phyloP scores from a whole-genome alignment of 1,140 invertebrate species.

The Macrosteles quadrilineatus region DNA sequence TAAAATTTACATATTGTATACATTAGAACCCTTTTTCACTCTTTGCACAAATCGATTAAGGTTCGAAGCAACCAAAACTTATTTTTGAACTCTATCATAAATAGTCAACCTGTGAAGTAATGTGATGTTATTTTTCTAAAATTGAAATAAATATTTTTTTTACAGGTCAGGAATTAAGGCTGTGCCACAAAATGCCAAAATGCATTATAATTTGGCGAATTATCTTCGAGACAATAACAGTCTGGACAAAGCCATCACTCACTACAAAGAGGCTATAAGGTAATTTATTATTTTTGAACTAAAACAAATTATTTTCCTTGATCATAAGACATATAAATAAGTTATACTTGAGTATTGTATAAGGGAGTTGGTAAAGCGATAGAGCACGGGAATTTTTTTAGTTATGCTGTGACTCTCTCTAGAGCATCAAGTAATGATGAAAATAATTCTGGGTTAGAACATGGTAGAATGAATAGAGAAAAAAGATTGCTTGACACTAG shows the following conservation, averaged over 20 bases:
- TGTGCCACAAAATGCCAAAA: conserved; percentile 83
- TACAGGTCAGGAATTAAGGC: conserved; percentile 75
- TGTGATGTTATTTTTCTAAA: too few species aligned
- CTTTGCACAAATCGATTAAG: too few species aligned
- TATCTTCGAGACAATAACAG: conserved; percentile 73
- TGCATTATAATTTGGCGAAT: conserved; percentile 91
- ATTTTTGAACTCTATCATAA: too few species aligned
- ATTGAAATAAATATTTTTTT: too few species aligned
- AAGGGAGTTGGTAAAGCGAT: neutral
- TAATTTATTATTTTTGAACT: conserved; percentile 54
- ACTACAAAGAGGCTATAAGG: conserved; percentile 81
- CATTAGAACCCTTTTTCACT: too few species aligned
- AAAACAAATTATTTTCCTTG: neutral
- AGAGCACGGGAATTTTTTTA: neutral
- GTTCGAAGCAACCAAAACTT: too few species aligned
- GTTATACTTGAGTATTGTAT: neutral
- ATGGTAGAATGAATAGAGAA: too few species aligned
- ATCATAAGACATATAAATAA: neutral
- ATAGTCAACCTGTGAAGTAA: too few species aligned
- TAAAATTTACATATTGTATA: too few species aligned
- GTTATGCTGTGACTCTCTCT: neutral
- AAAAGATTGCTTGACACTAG: too few species aligned
- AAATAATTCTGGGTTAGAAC: too few species aligned
- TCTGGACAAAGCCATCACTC: conserved; percentile 67
- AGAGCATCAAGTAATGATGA: neutral